Conservation (phyloP, 2,888 invertebrate species). For the Machimus rusticus region DNA sequence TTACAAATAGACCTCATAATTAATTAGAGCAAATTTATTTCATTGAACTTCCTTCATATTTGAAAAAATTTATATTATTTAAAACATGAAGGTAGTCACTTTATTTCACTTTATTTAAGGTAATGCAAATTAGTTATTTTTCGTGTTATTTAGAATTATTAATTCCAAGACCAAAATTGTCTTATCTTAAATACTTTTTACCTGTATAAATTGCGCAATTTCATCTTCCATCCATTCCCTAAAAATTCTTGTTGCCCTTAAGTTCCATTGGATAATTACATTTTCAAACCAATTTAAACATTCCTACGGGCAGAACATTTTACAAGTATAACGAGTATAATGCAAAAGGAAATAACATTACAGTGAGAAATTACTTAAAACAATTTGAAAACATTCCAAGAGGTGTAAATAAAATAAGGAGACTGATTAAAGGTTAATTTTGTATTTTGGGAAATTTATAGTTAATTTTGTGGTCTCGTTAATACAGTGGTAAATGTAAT, state of each 20-base stretch:
- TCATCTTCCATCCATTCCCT: background rate
- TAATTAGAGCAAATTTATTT: too few relatives aligned
- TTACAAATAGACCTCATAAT: too few relatives aligned
- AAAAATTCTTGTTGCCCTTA: background rate
- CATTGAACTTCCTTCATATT: too few relatives aligned
- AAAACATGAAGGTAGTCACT: too few relatives aligned
- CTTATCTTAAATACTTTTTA: background rate
- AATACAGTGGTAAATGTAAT: background rate
- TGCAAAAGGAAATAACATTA: background rate
- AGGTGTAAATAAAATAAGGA: background rate
- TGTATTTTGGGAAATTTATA: background rate
- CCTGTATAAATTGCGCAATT: background rate
- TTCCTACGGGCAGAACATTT: background rate
- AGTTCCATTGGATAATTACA: background rate
- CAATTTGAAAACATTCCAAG: background rate
- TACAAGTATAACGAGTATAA: background rate
- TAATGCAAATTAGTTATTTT: too few relatives aligned
- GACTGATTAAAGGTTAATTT: background rate
- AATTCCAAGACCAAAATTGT: background rate
- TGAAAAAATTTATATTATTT: too few relatives aligned
- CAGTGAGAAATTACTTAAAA: background rate
- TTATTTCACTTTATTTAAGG: too few relatives aligned
- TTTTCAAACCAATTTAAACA: background rate
- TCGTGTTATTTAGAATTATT: background rate
- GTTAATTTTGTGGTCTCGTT: background rate